Evolutionary conservation across 2,888 invertebrate genomes (phyloP).

Genomic region (Meta bourneti): DNA sequence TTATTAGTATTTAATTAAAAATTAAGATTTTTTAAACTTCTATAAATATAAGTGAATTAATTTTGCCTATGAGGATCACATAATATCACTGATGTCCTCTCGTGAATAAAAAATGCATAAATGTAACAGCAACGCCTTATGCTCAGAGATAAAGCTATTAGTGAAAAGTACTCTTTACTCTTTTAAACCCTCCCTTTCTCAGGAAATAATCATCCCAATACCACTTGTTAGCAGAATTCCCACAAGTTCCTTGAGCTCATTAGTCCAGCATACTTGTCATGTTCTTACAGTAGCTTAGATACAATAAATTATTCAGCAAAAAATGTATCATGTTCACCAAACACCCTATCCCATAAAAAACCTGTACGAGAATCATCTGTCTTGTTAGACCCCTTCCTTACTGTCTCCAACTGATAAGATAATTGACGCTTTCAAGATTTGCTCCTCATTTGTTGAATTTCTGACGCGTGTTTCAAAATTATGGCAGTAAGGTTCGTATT

Average conservation of each 20-base stretch:
- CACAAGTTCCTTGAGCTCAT: conserved; percentile 48
- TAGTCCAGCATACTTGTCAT: conserved; percentile 15
- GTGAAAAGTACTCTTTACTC: not conserved
- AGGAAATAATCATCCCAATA: not conserved
- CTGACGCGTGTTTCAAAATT: conserved; percentile 10
- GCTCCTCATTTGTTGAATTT: conserved; percentile 34
- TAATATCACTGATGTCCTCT: no score
- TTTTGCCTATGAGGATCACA: no score
- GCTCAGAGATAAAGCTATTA: not conserved
- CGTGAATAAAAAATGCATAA: no score
- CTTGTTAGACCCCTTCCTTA: conserved; percentile 30
- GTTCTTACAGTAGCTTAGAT: not conserved
- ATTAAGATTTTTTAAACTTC: no score
- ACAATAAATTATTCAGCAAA: conserved; percentile 52
- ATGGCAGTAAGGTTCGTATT: not conserved
- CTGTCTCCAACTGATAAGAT: conserved; percentile 20
- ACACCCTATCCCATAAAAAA: conserved; percentile 14
- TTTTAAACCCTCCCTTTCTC: not conserved
- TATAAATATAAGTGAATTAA: no score
- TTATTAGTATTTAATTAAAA: no score
- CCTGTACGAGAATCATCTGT: conserved; percentile 30
- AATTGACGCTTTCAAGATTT: conserved; percentile 45
- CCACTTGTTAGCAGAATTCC: conserved; percentile 53
- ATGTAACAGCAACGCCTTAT: not conserved
- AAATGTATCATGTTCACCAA: conserved; percentile 38